Base-by-base conservation (phyloP, 2,113 vertebrate species). In the Columba livia region DNA sequence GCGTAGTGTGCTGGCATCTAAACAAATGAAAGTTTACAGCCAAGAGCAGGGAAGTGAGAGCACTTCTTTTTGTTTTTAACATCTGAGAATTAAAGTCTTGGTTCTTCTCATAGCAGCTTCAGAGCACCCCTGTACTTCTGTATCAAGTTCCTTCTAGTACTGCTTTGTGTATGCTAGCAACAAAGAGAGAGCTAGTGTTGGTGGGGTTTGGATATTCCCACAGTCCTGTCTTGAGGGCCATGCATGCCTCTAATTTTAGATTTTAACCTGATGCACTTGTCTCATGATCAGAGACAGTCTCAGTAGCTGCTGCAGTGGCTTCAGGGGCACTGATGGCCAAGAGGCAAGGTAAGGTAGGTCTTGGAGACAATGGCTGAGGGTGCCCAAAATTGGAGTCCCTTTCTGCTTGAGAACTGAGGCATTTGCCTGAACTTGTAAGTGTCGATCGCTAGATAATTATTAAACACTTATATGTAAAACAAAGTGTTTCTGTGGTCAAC, bases 11-110 rank as follows among this genome's bases (percentile, higher is more conserved):
- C 80, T 94, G 88, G 88, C 92, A 93, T 90, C 90, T 81, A 92
- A 87, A 94, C 83, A 96, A 96, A 92, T 90, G 83, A 57, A 93
- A 94, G 79, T 81, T 86, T 90, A 61, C 89, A 93, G 86, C 57
- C 62, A 78, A 84, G 79, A 90, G 72, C 72, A 42, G 44, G 51
- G 57, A 79, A 90, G n/a, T 81, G 57, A 66, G 84, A 93, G 25
- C 70, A 61, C 48, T 84, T 70, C 12, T 83, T 70, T 88, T 87
- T 90, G 64, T 53, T 90, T 44, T 58, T 57, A 75, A 50, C 72
- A 57, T 65, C 24, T 44, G 38, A 72, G 61, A 84, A 62, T 65
- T 87, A 21, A 79, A 77, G 20, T 70, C 64, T 80, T 38, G 36
- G 7, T 88, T 81, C 40, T 11, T 90, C 51, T 78, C 40, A 16